Conservation (phyloP, 2,797 vertebrate species). For the Uromys caudimaculatus region DNA sequence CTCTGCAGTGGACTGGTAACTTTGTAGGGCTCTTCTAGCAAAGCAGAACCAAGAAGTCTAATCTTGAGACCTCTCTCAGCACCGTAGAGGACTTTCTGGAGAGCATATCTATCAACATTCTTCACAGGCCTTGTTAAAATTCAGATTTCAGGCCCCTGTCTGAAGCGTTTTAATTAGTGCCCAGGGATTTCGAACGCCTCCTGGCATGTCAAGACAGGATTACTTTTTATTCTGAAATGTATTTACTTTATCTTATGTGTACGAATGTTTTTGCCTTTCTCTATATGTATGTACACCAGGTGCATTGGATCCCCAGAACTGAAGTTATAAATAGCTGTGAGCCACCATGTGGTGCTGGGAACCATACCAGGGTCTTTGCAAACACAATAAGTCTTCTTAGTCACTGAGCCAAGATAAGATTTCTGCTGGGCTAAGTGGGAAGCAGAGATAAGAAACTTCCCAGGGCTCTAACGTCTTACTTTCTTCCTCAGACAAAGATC, state of each 20-base stretch:
- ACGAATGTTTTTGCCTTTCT: background rate
- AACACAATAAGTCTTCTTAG: background rate
- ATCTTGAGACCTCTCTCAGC: background rate
- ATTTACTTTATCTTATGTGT: background rate
- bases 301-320: background rate
- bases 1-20: background rate
- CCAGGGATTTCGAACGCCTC: background rate
- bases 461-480: background rate
- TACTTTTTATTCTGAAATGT: background rate
- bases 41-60: background rate
- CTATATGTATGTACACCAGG: background rate
- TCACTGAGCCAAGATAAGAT: background rate
- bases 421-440: background rate
- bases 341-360: background rate
- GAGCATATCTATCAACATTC: background rate
- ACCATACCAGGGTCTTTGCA: background rate
- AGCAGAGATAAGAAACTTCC: background rate
- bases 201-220: background rate
- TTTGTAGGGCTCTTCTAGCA: background rate
- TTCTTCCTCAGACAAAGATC: conserved; percentile 82
- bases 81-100: background rate
- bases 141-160: background rate
- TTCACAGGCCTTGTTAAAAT: background rate
- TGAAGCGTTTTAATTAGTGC: background rate
- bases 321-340: background rate